These are phyloP conservation scores for human (Homo sapiens) DNA, from an alignment of 2,113 vertebrate genomes.

Conservation along the genomic window GRCh38 chr2:62722501-62723000, in stretches of 20 bases:
- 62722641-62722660: neutral
- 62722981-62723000: too few relatives aligned
- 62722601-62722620: neutral
- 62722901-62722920: too few relatives aligned
- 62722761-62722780: neutral
- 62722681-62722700: neutral
- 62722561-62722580: neutral
- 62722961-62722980: too few relatives aligned
- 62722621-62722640: neutral
- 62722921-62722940: too few relatives aligned
- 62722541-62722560: neutral
- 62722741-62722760: neutral
- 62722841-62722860: neutral
- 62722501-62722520: neutral
- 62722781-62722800: neutral
- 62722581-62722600: neutral
- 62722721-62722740: slow-evolving; percentile 4
- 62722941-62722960: too few relatives aligned
- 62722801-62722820: neutral
- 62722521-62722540: neutral
- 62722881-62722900: too few relatives aligned
- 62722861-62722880: too few relatives aligned
- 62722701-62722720: neutral
- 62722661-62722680: slow-evolving; percentile 18
- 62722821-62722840: neutral